Percentiles rank a stretch among this genome's conserved stretches.
Conservation (phyloP, 2,888 invertebrate genomes). For the Gisinianus flammeolus region DNA sequence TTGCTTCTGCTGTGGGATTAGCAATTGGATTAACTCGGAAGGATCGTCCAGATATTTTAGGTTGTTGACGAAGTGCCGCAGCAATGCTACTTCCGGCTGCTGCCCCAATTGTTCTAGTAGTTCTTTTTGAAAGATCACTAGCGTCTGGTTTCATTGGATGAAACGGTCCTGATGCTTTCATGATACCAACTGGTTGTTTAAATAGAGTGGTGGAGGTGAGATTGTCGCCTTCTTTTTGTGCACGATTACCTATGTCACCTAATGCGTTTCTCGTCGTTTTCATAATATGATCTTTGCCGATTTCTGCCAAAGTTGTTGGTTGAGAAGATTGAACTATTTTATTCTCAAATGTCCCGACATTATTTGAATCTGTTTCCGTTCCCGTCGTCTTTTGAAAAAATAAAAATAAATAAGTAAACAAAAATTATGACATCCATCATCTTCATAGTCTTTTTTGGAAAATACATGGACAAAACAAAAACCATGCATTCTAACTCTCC, state of each 20-base stretch:
- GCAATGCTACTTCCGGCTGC: background rate
- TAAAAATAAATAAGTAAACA: slow-evolving; percentile 4
- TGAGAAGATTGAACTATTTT: no score
- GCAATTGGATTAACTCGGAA: background rate
- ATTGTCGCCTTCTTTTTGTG: slow-evolving; percentile 37
- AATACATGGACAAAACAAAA: no score
- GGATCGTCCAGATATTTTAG: background rate
- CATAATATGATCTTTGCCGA: slow-evolving; percentile 40
- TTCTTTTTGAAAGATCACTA: background rate
- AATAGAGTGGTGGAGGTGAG: background rate
- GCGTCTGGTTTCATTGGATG: slow-evolving; percentile 9
- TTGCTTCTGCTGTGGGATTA: no score
- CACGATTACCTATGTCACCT: slow-evolving; percentile 57
- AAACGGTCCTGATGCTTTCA: slow-evolving; percentile 10
- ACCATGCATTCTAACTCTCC: no score
- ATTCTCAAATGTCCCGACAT: no score
- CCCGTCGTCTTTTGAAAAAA: no score
- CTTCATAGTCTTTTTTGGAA: no score
- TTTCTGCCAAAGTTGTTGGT: no score
- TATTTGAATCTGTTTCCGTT: no score
- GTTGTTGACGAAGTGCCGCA: background rate
- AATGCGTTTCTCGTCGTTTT: slow-evolving; percentile 51
- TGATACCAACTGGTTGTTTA: slow-evolving; percentile 8
- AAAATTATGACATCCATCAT: no score
- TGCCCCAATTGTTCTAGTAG: background rate